Evolutionary conservation across 2,113 vertebrate species (phyloP), one percentile per base, ranked within the genome.

Genomic region (Eulemur macaco): DNA sequence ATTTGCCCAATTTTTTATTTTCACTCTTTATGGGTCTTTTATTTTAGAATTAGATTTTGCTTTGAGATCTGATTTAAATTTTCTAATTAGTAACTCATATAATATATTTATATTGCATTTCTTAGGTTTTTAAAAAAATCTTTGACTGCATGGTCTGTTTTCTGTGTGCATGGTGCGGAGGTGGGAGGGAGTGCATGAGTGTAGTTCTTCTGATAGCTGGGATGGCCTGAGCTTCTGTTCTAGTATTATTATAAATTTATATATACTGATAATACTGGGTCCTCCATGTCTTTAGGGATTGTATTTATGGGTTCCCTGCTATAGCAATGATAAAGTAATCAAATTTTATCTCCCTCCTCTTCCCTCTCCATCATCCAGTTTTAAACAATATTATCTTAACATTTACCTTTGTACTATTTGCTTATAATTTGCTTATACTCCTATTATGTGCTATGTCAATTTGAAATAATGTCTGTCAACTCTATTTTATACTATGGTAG

Each of bases 41-140:
- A 71, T 69, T 85, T 86, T 34, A 66, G 56, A 94, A 31, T 83
- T 86, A 77, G 17, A 85, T 47, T 64, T 86, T 81, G 10, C 21
- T 96, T 56, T 64, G 29, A 94, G 13, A 94, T 58, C 45, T 66
- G 60, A 92, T 71, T 88, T 63, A 94, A 93, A 86, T 18, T 54
- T 60, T 69, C 2, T 54, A 42, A 64, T 20, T 71, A 73, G 45
- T 54, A 83, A 52, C 54, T 71, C 17, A 69, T 60, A 42, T 23
- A 39, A 34, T 18, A 4, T 63, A 83, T 45, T 83, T n/a, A 42
- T 50, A 77, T 60, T 34, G 50, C 8, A 73, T 50, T 91, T 87
- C 56, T 29, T 34, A 12, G 34, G 12, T 78, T 42, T 83, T 64
- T 91, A 83, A 29, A 34, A 52, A 27, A 39, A 74, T 42, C 18